phyloP scores from a whole-genome alignment of 2,888 invertebrate species.

The Acanthoscelides obtectus region DNA sequence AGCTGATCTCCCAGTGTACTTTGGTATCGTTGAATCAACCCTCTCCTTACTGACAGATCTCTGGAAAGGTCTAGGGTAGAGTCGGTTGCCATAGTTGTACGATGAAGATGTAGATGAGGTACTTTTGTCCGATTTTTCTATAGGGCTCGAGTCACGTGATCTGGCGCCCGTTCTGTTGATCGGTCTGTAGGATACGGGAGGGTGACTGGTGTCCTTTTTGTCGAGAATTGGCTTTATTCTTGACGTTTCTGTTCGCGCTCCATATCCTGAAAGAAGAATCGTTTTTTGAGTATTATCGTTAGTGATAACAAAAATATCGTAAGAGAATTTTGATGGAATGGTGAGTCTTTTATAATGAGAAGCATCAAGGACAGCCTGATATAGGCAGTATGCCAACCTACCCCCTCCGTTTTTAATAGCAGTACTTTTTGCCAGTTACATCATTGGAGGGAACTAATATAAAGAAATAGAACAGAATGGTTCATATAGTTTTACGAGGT shows the following conservation, averaged over 20 bases:
- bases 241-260: slow-evolving; percentile 14
- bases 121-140: slow-evolving; percentile 42
- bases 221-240: slow-evolving; percentile 33
- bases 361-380: too few relatives aligned
- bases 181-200: slow-evolving; percentile 50
- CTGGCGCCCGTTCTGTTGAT: slow-evolving; percentile 36
- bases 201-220: slow-evolving; percentile 46
- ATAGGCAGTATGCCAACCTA: too few relatives aligned
- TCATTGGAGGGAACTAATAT: too few relatives aligned
- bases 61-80: slow-evolving; percentile 50
- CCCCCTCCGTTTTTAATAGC: too few relatives aligned
- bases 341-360: too few relatives aligned
- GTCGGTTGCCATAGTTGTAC: slow-evolving; percentile 50
- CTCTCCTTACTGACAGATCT: slow-evolving; percentile 41
- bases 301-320: too few relatives aligned
- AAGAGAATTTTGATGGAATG: too few relatives aligned
- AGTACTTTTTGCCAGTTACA: too few relatives aligned
- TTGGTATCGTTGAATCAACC: slow-evolving; percentile 36
- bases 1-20: slow-evolving; percentile 29
- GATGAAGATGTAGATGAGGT: slow-evolving; percentile 47
- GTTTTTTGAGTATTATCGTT: too few relatives aligned
- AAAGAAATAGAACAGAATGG: too few relatives aligned
- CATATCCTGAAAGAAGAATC: slow-evolving; percentile 17
- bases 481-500: too few relatives aligned
- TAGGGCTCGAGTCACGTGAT: slow-evolving; percentile 56